Conservation (phyloP, 2,797 vertebrate species). For the Natrix natrix region DNA sequence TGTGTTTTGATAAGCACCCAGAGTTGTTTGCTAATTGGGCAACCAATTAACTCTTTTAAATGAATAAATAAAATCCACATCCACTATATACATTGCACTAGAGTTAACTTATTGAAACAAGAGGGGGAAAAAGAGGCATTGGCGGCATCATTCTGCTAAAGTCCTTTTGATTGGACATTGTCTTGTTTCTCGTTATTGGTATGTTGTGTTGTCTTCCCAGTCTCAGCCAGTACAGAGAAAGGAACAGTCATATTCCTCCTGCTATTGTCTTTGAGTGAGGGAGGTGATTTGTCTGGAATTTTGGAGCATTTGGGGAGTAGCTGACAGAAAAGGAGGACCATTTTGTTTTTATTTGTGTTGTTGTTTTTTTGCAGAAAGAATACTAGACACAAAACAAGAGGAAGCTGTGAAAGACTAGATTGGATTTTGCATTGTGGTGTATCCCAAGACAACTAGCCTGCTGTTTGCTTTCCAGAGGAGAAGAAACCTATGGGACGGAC, state of each 20-base stretch:
- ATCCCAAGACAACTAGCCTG: background rate
- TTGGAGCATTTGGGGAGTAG: background rate
- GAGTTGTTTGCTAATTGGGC: background rate
- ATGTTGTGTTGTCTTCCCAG: background rate
- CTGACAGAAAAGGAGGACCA: background rate
- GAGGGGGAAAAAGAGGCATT: background rate
- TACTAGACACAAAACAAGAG: background rate
- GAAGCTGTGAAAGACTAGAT: background rate
- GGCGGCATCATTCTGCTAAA: background rate
- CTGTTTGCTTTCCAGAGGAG: background rate
- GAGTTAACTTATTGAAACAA: background rate
- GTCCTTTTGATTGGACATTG: background rate
- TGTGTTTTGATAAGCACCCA: background rate
- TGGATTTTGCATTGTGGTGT: background rate
- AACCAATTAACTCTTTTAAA: background rate
- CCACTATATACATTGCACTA: background rate
- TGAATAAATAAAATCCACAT: background rate
- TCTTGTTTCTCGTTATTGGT: background rate
- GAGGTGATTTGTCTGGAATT: background rate
- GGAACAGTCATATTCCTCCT: background rate
- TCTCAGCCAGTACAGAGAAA: background rate
- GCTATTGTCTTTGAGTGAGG: background rate
- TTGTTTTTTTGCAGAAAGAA: background rate
- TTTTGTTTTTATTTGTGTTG: background rate
- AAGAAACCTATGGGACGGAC: background rate